A percentile compares a stretch with the other conserved stretches of the same genome.
Conservation (phyloP, 2,888 invertebrate genomes). For the Stratiomys singularior region DNA sequence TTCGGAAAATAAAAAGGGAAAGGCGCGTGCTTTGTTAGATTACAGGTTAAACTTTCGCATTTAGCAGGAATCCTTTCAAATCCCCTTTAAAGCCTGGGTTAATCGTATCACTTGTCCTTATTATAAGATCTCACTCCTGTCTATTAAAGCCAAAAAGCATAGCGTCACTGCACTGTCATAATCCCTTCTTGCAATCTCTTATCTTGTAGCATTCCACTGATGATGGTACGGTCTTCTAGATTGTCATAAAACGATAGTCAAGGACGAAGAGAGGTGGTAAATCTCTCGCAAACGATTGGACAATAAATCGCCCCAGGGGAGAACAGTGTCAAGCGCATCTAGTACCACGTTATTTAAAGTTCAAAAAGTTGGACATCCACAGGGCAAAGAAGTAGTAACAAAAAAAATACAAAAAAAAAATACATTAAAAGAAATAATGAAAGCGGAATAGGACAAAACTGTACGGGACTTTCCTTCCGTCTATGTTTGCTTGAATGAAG, state of each 20-base stretch:
- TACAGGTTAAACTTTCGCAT: too few relatives aligned
- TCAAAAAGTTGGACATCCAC: conserved; percentile 45
- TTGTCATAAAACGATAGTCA: conserved; percentile 40
- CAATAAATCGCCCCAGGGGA: conserved; percentile 43
- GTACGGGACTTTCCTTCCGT: conserved; percentile 32
- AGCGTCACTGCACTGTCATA: neutral
- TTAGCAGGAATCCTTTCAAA: neutral
- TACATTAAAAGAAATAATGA: conserved; percentile 33
- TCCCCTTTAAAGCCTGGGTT: neutral
- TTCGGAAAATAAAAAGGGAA: too few relatives aligned
- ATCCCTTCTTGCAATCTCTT: conserved; percentile 17
- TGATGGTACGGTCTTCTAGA: conserved; percentile 15
- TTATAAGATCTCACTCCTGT: neutral
- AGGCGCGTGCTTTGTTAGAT: too few relatives aligned
- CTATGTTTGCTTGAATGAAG: conserved; percentile 26
- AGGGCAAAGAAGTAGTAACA: conserved; percentile 36
- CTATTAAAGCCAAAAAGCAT: neutral
- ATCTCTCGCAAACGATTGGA: conserved; percentile 36
- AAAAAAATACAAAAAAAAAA: conserved; percentile 22
- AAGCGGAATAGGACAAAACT: conserved; percentile 32
- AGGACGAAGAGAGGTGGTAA: conserved; percentile 26
- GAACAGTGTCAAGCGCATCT: conserved; percentile 45
- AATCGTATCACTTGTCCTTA: neutral
- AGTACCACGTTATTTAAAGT: conserved; percentile 44
- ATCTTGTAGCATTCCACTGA: conserved; percentile 16